Conservation (phyloP, 2,113 vertebrate species). For the Lasiurus cinereus region DNA sequence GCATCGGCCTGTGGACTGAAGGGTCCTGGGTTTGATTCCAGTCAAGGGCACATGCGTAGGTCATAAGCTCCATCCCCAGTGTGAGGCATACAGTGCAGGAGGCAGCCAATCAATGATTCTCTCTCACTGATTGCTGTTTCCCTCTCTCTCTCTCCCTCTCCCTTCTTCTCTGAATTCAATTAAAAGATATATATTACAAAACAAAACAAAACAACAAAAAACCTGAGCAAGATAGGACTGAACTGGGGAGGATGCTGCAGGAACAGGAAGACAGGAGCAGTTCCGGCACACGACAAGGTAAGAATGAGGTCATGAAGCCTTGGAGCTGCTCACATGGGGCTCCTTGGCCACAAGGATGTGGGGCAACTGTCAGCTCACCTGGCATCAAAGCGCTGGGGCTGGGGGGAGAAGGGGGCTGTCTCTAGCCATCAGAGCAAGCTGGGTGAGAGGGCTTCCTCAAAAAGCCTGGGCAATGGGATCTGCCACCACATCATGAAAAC, state of each 20-base stretch:
- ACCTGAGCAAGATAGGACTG: background rate
- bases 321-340: background rate
- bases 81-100: too few species aligned
- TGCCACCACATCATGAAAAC: background rate
- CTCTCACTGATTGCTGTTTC: too few species aligned
- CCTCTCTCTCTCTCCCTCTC: too few species aligned
- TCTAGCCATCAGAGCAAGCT: background rate
- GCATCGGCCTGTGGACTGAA: too few species aligned
- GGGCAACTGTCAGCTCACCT: background rate
- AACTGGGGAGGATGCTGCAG: too few species aligned
- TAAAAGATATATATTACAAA: too few species aligned
- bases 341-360: background rate
- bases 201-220: background rate
- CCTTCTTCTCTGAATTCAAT: too few species aligned
- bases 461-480: background rate
- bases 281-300: background rate
- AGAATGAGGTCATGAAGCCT: background rate
- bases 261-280: background rate
- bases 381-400: background rate
- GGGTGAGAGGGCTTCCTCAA: background rate
- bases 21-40: too few species aligned
- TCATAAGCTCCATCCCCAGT: too few species aligned
- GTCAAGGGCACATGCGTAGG: too few species aligned
- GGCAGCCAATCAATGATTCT: too few species aligned
- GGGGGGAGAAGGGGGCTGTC: background rate